A percentile compares a stretch with the other conserved stretches of the same genome.
Conservation (phyloP, 2,113 vertebrate genomes). For the Gambusia affinis region DNA sequence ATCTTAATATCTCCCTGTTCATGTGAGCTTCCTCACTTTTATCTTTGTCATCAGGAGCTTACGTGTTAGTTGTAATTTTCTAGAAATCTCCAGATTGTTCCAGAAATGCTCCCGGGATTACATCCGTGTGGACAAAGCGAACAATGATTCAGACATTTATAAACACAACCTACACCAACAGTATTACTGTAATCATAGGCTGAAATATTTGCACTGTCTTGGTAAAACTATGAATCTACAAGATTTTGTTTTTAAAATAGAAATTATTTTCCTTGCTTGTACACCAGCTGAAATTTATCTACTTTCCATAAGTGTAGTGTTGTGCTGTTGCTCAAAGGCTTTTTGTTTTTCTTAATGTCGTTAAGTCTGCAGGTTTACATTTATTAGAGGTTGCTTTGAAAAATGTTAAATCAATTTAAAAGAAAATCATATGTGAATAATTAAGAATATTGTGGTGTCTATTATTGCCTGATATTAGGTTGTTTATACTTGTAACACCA, state of each 20-base stretch:
- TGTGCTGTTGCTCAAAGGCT: neutral
- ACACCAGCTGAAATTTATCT: neutral
- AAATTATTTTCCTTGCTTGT: neutral
- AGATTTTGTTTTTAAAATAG: neutral
- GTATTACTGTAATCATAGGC: neutral
- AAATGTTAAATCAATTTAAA: neutral
- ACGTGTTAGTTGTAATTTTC: neutral
- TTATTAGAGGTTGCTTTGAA: neutral
- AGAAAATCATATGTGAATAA: neutral
- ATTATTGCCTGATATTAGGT: neutral
- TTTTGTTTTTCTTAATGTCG: neutral
- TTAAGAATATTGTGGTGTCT: neutral
- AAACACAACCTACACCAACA: neutral
- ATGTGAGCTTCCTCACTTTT: neutral
- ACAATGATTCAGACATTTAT: neutral
- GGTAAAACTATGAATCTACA: too few relatives aligned
- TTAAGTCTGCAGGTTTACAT: neutral
- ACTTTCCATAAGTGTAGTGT: neutral
- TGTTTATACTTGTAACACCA: too few relatives aligned
- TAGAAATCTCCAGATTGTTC: neutral
- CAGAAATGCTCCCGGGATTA: neutral
- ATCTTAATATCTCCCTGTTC: neutral
- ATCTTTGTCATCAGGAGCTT: neutral
- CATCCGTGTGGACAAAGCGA: neutral
- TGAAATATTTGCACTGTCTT: neutral